Evolutionary conservation across 2,888 invertebrate genomes (phyloP).

Genomic region (Drosophila multiciliata): DNA sequence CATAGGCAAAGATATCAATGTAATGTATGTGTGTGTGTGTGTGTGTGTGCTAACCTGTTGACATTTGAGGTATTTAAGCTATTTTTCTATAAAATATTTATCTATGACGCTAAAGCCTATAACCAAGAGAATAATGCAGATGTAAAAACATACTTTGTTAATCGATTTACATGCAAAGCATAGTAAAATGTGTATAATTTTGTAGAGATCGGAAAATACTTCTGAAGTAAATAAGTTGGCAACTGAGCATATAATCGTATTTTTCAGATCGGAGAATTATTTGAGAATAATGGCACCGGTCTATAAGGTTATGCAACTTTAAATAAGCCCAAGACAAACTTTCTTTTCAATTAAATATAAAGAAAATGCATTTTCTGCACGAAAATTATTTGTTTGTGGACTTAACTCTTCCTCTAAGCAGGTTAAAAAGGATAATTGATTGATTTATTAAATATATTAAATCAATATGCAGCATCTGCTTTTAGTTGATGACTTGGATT

Average conservation of each 20-base stretch:
- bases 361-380: neutral
- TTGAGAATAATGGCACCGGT: neutral
- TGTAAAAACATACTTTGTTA: neutral
- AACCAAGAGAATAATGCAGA: neutral
- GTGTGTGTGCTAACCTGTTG: slow-evolving; percentile 47
- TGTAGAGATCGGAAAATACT: neutral
- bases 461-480: too few relatives aligned
- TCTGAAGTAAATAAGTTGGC: neutral
- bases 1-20: slow-evolving; percentile 25
- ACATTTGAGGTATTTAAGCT: slow-evolving; percentile 25
- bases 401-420: too few relatives aligned
- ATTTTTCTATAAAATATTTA: slow-evolving; percentile 25
- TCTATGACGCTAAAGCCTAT: neutral
- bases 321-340: neutral
- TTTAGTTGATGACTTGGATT: neutral
- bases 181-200: neutral
- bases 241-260: neutral
- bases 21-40: slow-evolving; percentile 14
- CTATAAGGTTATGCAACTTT: neutral
- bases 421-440: too few relatives aligned
- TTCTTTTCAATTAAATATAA: neutral
- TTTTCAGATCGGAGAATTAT: neutral
- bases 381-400: neutral
- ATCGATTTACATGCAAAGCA: neutral
- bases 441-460: too few relatives aligned